These are phyloP conservation scores for Pseudopleuronectes americanus DNA, from an alignment of 2,797 vertebrate genomes.

Conservation along the genomic window DNA sequence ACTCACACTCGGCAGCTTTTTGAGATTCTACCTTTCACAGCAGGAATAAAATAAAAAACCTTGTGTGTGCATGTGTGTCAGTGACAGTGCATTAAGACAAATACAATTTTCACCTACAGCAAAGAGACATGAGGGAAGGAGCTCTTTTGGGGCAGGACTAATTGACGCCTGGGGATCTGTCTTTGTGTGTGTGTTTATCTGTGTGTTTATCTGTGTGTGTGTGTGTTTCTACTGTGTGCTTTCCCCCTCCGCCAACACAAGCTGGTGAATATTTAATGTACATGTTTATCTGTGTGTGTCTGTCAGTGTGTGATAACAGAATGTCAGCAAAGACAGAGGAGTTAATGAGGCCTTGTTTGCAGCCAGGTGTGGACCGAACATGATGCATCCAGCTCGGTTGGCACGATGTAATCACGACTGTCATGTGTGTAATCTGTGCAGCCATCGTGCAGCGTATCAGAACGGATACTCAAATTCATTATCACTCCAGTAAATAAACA, in stretches of 20 bases:
- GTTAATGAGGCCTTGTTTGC: slow-evolving; percentile 74
- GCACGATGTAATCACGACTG: slow-evolving; percentile 55
- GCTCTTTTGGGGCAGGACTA: slow-evolving; percentile 69
- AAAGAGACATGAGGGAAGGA: slow-evolving; percentile 61
- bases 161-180: slow-evolving; percentile 74
- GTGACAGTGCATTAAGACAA: slow-evolving; percentile 70
- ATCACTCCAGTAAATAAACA: slow-evolving; percentile 23
- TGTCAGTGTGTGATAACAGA: slow-evolving; percentile 79
- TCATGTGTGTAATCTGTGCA: slow-evolving; percentile 45
- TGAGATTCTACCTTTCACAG: slow-evolving; percentile 19
- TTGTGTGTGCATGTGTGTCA: slow-evolving; percentile 32
- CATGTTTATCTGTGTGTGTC: slow-evolving; percentile 74
- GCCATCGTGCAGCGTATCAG: slow-evolving; percentile 25
- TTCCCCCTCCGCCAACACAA: slow-evolving; percentile 68
- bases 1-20: slow-evolving; percentile 21
- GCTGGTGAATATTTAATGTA: slow-evolving; percentile 78
- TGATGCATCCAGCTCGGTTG: slow-evolving; percentile 52
- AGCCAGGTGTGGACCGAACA: slow-evolving; percentile 58
- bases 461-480: slow-evolving; percentile 40
- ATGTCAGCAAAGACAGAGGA: slow-evolving; percentile 78
- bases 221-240: slow-evolving; percentile 12
- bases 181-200: slow-evolving; percentile 30
- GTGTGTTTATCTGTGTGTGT: slow-evolving; percentile 24
- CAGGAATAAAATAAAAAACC: slow-evolving; percentile 10
- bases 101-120: slow-evolving; percentile 79